Percentiles rank a stretch among this genome's conserved stretches.
phyloP scores from a whole-genome alignment of 1,140 invertebrate species.

The Drosophila arizonae region DNA sequence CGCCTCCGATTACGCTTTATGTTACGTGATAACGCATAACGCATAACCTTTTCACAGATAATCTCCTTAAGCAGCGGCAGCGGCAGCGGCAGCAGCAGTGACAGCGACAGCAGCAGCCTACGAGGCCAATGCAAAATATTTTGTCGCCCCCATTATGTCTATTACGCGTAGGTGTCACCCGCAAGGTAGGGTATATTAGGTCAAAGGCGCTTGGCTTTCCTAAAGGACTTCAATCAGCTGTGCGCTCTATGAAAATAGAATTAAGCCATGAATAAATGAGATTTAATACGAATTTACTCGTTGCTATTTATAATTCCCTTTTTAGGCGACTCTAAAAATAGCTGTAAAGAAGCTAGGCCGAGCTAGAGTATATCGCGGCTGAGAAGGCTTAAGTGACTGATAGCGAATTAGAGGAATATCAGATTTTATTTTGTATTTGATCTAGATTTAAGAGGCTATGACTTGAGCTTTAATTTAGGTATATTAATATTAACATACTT shows the following conservation, averaged over 20 bases:
- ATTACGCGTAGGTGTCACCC: slow-evolving; percentile 35
- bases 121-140: slow-evolving; percentile 37
- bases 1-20: slow-evolving; percentile 77
- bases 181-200: slow-evolving; percentile 7
- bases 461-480: too few relatives aligned
- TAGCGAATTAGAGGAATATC: too few relatives aligned
- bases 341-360: too few relatives aligned
- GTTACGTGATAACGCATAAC: slow-evolving; percentile 79
- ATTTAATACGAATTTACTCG: background rate
- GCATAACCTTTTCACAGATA: slow-evolving; percentile 78
- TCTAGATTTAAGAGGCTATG: too few relatives aligned
- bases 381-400: too few relatives aligned
- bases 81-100: slow-evolving; percentile 28
- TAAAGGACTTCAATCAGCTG: background rate
- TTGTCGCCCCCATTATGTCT: slow-evolving; percentile 46
- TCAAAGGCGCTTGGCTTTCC: background rate
- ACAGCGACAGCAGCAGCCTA: slow-evolving; percentile 15
- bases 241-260: background rate
- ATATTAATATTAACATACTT: too few relatives aligned
- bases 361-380: too few relatives aligned
- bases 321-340: too few relatives aligned
- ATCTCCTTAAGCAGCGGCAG: slow-evolving; percentile 61
- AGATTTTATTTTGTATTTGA: too few relatives aligned
- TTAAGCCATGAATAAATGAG: background rate
- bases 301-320: background rate